These are phyloP conservation scores for Bombus fervidus DNA, from an alignment of 1,140 invertebrate species.

Conservation along the genomic window DNA sequence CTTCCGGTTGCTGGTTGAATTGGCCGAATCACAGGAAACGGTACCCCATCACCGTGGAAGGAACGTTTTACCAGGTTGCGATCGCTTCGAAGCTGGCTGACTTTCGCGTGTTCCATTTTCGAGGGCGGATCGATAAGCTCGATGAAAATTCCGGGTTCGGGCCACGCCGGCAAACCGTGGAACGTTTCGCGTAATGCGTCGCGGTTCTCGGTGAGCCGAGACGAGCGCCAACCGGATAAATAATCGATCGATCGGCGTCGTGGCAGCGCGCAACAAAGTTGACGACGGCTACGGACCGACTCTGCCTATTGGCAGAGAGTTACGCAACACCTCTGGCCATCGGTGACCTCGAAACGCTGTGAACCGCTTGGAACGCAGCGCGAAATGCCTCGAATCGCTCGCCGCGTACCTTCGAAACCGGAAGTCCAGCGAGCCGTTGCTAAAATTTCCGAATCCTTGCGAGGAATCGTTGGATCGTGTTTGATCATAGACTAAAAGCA, in stretches of 20 bases:
- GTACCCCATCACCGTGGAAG: neutral
- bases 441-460: no score
- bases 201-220: slow-evolving; percentile 17
- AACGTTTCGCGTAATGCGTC: slow-evolving; percentile 47
- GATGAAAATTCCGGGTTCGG: slow-evolving; percentile 54
- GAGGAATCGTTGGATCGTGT: no score
- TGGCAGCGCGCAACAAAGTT: slow-evolving; percentile 17
- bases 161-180: slow-evolving; percentile 29
- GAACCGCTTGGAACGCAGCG: neutral
- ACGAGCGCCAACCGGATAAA: slow-evolving; percentile 22
- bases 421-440: neutral
- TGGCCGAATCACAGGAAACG: neutral
- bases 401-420: neutral
- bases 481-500: no score
- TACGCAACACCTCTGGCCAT: slow-evolving; percentile 22
- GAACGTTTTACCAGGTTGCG: neutral
- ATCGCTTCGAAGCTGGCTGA: neutral
- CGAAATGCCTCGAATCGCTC: neutral
- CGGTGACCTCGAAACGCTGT: slow-evolving; percentile 16
- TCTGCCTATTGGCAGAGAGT: neutral
- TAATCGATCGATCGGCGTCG: slow-evolving; percentile 51
- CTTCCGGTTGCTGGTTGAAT: no score
- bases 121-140: slow-evolving; percentile 47
- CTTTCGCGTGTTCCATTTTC: slow-evolving; percentile 36
- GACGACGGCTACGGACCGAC: neutral